Conservation (phyloP, 2,888 invertebrate genomes). For the Acheta domesticus region DNA sequence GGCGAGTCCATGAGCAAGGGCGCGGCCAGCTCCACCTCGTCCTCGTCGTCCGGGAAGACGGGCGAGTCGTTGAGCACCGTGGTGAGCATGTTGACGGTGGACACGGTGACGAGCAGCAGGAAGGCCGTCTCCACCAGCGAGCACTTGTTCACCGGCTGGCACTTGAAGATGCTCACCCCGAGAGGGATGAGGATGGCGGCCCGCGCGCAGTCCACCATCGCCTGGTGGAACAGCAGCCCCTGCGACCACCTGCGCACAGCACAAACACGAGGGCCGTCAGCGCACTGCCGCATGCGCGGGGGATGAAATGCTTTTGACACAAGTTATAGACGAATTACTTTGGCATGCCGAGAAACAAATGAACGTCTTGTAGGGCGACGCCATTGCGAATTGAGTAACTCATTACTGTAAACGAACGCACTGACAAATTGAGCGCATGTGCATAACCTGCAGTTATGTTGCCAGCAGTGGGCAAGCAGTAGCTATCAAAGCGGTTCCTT, state of each 20-base stretch:
- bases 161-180: constrained; percentile 73
- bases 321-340: too few species aligned
- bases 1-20: constrained; percentile 81
- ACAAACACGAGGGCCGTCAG: not conserved
- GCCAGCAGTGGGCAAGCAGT: too few species aligned
- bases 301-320: not conserved
- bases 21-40: constrained; percentile 50
- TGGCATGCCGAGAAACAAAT: too few species aligned
- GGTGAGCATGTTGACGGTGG: constrained; percentile 86
- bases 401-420: too few species aligned
- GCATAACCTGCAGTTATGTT: too few species aligned
- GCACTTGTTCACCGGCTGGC: constrained; percentile 81
- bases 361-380: too few species aligned
- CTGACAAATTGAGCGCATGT: too few species aligned
- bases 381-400: too few species aligned
- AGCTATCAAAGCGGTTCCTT: too few species aligned
- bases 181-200: constrained; percentile 76
- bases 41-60: constrained; percentile 71
- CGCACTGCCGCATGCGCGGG: not conserved
- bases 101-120: constrained; percentile 78
- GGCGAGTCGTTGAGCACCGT: constrained; percentile 83
- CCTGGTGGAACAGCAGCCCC: constrained; percentile 79
- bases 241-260: constrained; percentile 71
- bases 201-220: constrained; percentile 76
- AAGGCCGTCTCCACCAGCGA: constrained; percentile 85